Evolutionary conservation across 2,888 invertebrate genomes (phyloP).

Genomic region (Mesorhabditis spiculigera): DNA sequence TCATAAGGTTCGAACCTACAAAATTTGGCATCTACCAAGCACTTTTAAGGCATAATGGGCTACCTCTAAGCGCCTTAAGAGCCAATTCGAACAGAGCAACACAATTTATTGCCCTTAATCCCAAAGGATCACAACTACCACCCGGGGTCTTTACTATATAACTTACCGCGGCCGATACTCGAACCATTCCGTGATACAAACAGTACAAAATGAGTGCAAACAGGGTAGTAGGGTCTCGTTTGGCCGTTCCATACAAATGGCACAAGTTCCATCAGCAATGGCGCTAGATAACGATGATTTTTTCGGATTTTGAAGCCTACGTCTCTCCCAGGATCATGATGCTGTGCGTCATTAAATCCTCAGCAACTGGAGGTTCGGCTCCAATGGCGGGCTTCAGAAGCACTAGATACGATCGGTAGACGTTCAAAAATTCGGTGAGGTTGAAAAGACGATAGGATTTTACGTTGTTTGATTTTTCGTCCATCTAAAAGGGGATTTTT

Average conservation of each 20-base stretch:
- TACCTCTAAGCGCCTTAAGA: too few species aligned
- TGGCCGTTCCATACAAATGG: conserved; percentile 33
- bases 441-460: conserved; percentile 1
- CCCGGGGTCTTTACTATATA: neutral
- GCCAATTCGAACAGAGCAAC: too few species aligned
- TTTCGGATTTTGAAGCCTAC: conserved; percentile 17
- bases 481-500: neutral
- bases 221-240: conserved; percentile 33
- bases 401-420: neutral
- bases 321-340: conserved; percentile 28
- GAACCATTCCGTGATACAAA: conserved; percentile 24
- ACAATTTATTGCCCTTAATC: too few species aligned
- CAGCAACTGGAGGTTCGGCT: conserved; percentile 2
- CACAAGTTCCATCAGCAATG: conserved; percentile 29
- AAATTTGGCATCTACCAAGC: too few species aligned
- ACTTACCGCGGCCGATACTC: conserved; percentile 23
- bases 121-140: too few species aligned
- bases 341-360: conserved; percentile 23
- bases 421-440: conserved; percentile 1
- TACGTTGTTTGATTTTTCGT: neutral
- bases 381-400: conserved; percentile 11
- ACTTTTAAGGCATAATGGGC: too few species aligned
- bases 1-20: too few species aligned
- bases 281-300: conserved; percentile 19
- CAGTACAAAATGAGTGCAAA: conserved; percentile 32